These are phyloP conservation scores for Hemicentrotus pulcherrimus DNA, from an alignment of 35 echinoderm and acorn worm genomes.

Conservation along the genomic window DNA sequence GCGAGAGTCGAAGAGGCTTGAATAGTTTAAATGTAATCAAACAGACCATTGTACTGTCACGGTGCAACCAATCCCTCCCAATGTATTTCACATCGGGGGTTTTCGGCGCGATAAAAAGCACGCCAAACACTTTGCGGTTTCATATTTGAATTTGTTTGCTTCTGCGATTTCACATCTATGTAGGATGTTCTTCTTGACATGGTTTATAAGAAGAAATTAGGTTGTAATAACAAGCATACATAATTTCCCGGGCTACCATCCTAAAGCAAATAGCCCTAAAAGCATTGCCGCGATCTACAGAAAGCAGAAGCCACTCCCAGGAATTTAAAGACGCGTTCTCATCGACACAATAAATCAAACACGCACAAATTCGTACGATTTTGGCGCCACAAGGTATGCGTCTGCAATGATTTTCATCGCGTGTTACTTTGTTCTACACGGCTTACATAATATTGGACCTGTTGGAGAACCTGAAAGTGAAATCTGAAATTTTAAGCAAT, in stretches of 20 bases:
- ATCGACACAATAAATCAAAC: not conserved
- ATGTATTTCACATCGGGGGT: not conserved
- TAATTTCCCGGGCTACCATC: not conserved
- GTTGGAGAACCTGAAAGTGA: too few species aligned
- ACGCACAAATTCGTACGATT: not conserved
- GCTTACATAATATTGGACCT: too few species aligned
- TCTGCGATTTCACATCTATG: not conserved
- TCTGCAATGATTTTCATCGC: not conserved
- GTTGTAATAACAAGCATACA: not conserved
- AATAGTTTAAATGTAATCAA: slow-evolving; percentile 20
- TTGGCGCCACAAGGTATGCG: not conserved
- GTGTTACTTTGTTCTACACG: not conserved
- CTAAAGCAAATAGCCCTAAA: not conserved
- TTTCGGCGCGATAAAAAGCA: not conserved
- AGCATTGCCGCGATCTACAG: not conserved
- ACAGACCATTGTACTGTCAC: not conserved
- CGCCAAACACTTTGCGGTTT: not conserved
- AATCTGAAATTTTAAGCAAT: not conserved
- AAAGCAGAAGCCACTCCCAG: not conserved
- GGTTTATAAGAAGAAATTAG: not conserved
- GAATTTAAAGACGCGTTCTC: not conserved
- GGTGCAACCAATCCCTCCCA: not conserved
- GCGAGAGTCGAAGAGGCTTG: not conserved
- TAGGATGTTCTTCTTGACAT: not conserved
- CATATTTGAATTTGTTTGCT: slow-evolving; percentile 19